Evolutionary conservation across 1,140 invertebrate species (phyloP).

Genomic region (Cydia amplana): DNA sequence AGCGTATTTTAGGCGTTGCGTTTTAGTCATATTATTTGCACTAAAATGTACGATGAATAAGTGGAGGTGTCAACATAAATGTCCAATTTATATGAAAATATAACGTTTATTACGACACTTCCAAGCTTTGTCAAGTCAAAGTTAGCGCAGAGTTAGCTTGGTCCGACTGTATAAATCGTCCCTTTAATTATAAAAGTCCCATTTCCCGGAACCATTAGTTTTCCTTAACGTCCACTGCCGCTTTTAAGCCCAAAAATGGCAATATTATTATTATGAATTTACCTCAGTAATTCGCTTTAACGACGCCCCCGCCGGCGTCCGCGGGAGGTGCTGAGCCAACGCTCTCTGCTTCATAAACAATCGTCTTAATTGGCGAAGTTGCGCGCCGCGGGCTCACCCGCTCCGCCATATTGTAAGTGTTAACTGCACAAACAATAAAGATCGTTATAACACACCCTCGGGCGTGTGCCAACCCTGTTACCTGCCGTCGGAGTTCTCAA

Average conservation of each 20-base stretch:
- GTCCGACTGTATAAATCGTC: background rate
- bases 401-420: constrained; percentile 41
- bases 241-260: constrained; percentile 19
- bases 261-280: constrained; percentile 24
- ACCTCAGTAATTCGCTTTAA: constrained; percentile 16
- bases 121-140: constrained; percentile 7
- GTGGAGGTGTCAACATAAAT: no score
- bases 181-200: background rate
- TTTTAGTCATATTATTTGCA: background rate
- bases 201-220: constrained; percentile 16
- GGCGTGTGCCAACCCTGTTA: constrained; percentile 44
- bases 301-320: constrained; percentile 5
- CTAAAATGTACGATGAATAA: background rate
- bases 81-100: no score
- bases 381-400: constrained; percentile 29
- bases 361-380: constrained; percentile 44
- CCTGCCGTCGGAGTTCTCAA: constrained; percentile 41
- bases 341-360: constrained; percentile 36
- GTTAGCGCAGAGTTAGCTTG: background rate
- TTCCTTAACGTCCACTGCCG: constrained; percentile 8
- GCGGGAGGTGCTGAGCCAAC: constrained; percentile 9
- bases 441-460: constrained; percentile 52
- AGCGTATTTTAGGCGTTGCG: no score
- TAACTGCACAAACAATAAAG: constrained; percentile 53
- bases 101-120: background rate